Evolutionary conservation across 2,888 invertebrate species (phyloP).

Genomic region (Habrosyne pyritoides): DNA sequence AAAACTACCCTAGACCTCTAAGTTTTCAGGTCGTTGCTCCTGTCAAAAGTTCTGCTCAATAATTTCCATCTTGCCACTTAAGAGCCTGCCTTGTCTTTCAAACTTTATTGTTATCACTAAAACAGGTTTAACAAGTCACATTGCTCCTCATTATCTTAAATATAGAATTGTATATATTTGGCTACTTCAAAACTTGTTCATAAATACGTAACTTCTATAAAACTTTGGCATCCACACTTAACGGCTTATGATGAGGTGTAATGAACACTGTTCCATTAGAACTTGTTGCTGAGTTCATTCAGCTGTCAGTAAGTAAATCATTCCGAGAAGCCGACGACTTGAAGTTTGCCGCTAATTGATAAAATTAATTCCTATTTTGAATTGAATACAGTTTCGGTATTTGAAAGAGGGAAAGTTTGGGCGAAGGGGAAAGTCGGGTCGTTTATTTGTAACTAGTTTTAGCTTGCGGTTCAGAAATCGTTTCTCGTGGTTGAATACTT

Average conservation of each 20-base stretch:
- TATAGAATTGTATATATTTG: background rate
- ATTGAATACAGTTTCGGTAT: slow-evolving; percentile 3
- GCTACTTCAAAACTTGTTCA: background rate
- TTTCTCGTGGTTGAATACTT: background rate
- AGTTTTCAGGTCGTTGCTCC: too few relatives aligned
- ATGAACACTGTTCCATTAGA: slow-evolving; percentile 5
- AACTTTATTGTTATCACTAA: too few relatives aligned
- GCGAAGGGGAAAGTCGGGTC: background rate
- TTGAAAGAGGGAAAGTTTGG: background rate
- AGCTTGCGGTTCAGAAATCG: background rate
- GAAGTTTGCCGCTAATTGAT: slow-evolving; percentile 8
- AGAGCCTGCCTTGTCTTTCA: too few relatives aligned
- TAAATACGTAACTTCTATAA: background rate
- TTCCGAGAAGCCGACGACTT: background rate
- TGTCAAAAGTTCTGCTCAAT: too few relatives aligned
- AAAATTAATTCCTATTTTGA: slow-evolving; percentile 8
- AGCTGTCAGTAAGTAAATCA: background rate
- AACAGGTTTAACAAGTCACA: too few relatives aligned
- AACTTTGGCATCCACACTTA: background rate
- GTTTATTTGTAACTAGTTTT: background rate
- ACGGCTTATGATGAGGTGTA: background rate
- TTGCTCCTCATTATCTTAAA: too few relatives aligned
- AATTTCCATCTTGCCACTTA: too few relatives aligned
- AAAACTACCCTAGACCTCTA: too few relatives aligned
- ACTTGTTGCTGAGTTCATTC: slow-evolving; percentile 4